Evolutionary conservation across 2,888 invertebrate genomes (phyloP), one percentile per base, ranked within the genome.

Genomic region (Leptopilina drosophilae): DNA sequence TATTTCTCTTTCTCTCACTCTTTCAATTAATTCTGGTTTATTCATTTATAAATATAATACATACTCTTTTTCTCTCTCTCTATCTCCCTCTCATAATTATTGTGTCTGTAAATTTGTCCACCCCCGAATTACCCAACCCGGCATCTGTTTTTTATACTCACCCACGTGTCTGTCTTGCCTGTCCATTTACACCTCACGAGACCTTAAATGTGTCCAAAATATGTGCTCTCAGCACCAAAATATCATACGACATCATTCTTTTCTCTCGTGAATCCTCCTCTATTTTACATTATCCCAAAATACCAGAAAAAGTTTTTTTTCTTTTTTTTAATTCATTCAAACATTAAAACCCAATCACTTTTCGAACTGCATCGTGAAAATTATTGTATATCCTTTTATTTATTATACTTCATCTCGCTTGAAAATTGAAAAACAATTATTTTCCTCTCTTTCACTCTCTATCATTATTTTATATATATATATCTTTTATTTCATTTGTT

Each of bases 231-330:
- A 89, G 90, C 90, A 87, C 90, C 90, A 90, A 89, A 90, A 33
- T 33, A 33, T 88, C 90, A 86, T 88, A 87, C 20, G 89, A 88
- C 89, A 86, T 89, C 88, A 49, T 88, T 90, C 90, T 90, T 90
- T 87, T 85, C 87, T 89, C 87, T 90, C 87, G 49, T 76, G 64
- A 77, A 49, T 69, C 53, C 26, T 69, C 53, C 53, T 73, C 1
- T 53, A 8, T 62, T 20, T 62, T 49, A 9, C 11, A 49, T 20
- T 11, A 49, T 49, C 49, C 49, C 49, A 49, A 11, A 33, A 49
- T 11, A 49, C 69, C 56, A 33, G 3, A 33, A 33, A 20, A 20
- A 20, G 0, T 20, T 33, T 33, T 33, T 33, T 33, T 33, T 33
- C 33, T 33, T 33, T 33, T 33, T 33, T 33, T 20, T 20, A 1